Base-by-base conservation (phyloP, 2,888 invertebrate species). In the Mythimna vitellina region DNA sequence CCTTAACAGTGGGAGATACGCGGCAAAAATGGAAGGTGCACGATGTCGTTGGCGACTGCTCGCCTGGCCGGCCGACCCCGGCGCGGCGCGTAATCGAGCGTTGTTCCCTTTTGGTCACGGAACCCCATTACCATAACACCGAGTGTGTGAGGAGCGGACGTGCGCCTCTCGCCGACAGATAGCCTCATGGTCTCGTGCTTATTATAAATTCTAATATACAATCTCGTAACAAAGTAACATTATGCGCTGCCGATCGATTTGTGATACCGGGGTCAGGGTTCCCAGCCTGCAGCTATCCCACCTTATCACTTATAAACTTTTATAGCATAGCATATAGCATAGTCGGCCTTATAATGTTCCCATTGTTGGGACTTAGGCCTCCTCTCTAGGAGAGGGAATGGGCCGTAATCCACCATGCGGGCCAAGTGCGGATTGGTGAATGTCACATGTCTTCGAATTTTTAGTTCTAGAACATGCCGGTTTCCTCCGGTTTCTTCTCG, bases 1-100 rank as follows among this genome's bases (percentile, higher is more conserved):
- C 70, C 63, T 75, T 85, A 90, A 86, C 91, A 92, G 92, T 92
- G 91, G 92, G 92, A 88, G 90, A 90, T 90, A 91, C 68, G 83
- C 78, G 82, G 90, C 91, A 89, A 91, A 93, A 94, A 94, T 93
- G 92, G 93, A 90, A 84, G 86, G 87, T 83, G 90, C 95, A 94
- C 93, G 93, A 93, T 92, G 93, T 93, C 92, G 86, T 70, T 53
- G 49, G 53, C 49, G 53, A 68, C 54, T 53, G 46, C n/a, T 35
- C 12, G 63, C 35, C 60, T 91, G 84, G 20, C 51, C 65, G 57
- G 29, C 12, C 67, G 69, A 73, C 70, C 75, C 79, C 42, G 69
- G 85, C 70, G 86, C 80, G 83, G 81, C 87, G 88, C 88, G 89
- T 91, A 89, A 91, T 90, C 88, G 85, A 87, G 83, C 83, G 86